These are phyloP conservation scores for human DNA, from an alignment of 2,113 vertebrate species.

Conservation along the genomic window DNA sequence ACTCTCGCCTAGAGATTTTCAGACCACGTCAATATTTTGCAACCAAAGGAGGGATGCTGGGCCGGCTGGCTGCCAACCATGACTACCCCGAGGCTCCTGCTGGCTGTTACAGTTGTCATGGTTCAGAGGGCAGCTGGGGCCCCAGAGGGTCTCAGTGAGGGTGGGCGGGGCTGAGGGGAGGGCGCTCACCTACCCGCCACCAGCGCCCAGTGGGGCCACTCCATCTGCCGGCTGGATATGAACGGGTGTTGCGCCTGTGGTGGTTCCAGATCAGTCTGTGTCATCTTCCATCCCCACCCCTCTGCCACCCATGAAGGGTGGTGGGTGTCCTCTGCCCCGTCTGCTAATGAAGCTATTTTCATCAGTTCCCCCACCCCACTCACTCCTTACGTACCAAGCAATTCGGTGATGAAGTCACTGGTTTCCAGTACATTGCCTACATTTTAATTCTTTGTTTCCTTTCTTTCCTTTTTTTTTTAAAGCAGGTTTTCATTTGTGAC, in stretches of 20 bases:
- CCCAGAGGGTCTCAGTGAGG: background rate
- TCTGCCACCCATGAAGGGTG: background rate
- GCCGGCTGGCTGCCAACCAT: background rate
- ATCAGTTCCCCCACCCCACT: rapidly evolving
- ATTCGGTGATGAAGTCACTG: rapidly evolving
- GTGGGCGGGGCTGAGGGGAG: background rate
- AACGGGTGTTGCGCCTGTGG: background rate
- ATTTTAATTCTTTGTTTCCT: background rate
- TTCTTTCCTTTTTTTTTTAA: background rate
- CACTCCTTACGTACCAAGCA: rapidly evolving
- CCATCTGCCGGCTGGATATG: background rate
- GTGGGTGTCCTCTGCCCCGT: background rate
- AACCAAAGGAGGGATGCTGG: background rate
- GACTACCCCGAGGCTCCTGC: rapidly evolving
- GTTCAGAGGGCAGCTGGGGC: background rate
- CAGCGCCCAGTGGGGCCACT: too few species aligned
- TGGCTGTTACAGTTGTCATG: background rate
- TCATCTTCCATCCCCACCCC: background rate
- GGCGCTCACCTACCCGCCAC: too few species aligned
- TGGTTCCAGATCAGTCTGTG: background rate
- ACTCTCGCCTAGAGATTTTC: rapidly evolving
- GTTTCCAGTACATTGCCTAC: background rate
- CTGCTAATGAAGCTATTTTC: background rate
- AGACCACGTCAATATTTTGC: background rate
- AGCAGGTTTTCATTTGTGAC: background rate